Percentiles rank a stretch among this genome's conserved stretches.
phyloP scores from a whole-genome alignment of 2,888 invertebrate species.

The Orgyia antiqua region DNA sequence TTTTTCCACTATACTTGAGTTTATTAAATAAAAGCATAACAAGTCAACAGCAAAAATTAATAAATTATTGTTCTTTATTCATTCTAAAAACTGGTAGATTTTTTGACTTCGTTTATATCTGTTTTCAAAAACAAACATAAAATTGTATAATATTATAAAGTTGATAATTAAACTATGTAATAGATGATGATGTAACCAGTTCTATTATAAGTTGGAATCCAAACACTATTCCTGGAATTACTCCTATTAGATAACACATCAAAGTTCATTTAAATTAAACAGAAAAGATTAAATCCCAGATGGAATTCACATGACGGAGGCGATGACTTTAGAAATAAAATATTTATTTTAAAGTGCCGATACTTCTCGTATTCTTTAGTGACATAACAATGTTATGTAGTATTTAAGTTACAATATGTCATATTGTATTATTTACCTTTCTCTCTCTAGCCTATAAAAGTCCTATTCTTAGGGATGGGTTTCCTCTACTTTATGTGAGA shows the following conservation, averaged over 20 bases:
- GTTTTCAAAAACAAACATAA: conserved; percentile 17
- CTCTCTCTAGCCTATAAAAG: too few species aligned
- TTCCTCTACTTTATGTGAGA: too few species aligned
- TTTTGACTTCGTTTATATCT: conserved; percentile 13
- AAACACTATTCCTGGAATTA: conserved; percentile 57
- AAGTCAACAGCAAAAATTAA: too few species aligned
- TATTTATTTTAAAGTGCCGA: conserved; percentile 21
- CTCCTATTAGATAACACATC: conserved; percentile 69
- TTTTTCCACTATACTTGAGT: too few species aligned
- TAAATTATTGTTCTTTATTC: conserved; percentile 10
- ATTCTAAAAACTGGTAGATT: conserved; percentile 19
- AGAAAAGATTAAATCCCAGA: conserved; percentile 46
- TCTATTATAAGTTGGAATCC: conserved; percentile 45
- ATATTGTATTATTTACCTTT: conserved; percentile 30
- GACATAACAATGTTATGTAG: conserved; percentile 20
- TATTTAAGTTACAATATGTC: conserved; percentile 30
- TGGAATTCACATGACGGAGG: conserved; percentile 20
- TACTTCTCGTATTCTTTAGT: conserved; percentile 11
- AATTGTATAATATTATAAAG: conserved; percentile 40
- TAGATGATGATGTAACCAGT: conserved; percentile 49
- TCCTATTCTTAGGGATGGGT: too few species aligned
- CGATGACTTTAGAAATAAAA: conserved; percentile 24
- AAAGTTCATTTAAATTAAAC: conserved; percentile 55
- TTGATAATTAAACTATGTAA: conserved; percentile 52
- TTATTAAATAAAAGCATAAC: too few species aligned